These are phyloP conservation scores for Artibeus lituratus DNA, from an alignment of 2,797 vertebrate genomes.

Conservation along the genomic window DNA sequence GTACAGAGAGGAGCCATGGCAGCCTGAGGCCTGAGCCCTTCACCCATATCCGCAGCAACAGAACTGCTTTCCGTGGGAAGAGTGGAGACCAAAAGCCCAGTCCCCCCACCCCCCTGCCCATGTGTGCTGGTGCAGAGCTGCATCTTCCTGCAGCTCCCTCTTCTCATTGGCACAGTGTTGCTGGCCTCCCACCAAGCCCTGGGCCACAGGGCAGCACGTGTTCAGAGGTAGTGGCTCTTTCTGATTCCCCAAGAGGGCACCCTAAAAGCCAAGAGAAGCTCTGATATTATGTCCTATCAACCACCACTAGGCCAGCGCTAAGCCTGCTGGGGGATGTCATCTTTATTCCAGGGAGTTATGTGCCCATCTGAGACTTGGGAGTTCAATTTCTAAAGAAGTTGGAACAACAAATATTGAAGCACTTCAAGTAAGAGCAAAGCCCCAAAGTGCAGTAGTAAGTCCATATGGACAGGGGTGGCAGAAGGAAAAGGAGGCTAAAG, in stretches of 20 bases:
- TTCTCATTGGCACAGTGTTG: not conserved
- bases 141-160: not conserved
- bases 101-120: too few relatives aligned
- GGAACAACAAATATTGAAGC: not conserved
- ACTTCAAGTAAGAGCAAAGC: not conserved
- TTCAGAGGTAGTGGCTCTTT: not conserved
- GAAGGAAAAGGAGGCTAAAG: not conserved
- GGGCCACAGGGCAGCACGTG: not conserved
- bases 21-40: not conserved
- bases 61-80: not conserved
- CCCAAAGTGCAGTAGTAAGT: not conserved
- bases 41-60: too few relatives aligned
- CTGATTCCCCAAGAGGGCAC: too few relatives aligned
- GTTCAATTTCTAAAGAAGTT: not conserved
- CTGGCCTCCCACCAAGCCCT: not conserved
- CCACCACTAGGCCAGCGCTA: not conserved
- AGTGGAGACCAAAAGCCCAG: not conserved
- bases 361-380: not conserved
- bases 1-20: not conserved
- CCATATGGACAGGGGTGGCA: not conserved
- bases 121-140: not conserved
- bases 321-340: not conserved
- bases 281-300: not conserved
- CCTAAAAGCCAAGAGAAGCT: not conserved
- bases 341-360: not conserved